Evolutionary conservation across 2,113 vertebrate genomes (phyloP), one percentile per base, ranked within the genome.

Genomic region (Albula glossodonta): DNA sequence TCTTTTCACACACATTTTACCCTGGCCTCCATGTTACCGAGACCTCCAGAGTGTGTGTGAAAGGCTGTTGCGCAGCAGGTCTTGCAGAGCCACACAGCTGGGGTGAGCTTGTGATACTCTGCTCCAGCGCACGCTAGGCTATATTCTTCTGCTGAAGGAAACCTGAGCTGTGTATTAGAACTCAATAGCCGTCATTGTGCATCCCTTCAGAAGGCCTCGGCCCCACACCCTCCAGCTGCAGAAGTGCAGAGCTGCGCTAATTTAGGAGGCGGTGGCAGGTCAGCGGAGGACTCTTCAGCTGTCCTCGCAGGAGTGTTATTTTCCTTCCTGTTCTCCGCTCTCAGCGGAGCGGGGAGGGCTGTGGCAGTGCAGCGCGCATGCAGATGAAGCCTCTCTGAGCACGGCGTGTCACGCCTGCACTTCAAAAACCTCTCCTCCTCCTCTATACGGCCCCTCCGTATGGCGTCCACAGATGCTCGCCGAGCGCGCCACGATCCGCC

Each of bases 381-480:
- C 51, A 80, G 80, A 83, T 19, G 78, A 52, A 60, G 57, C 80
- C 66, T 13, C 51, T 22, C 60, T 31, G 78, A 31, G 56, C 31
- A 31, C 22, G 31, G n/a, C 6, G 5, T 51, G 53, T 48, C 80
- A 80, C 80, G 52, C 88, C 86, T 87, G 81, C 56, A 77, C 87
- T 90, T 89, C 80, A 88, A 89, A 84, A 86, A 85, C 87, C 83
- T 48, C 49, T 52, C 85, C 78, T 51, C n/a, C 50, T 85, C 86
- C 84, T 81, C 84, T 85, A 85, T 88, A 53, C 66, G 81, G 51
- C 66, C 51, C 60, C 51, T 79, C 87, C 90, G 88, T 88, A 91
- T 89, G 87, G 88, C 51, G 84, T 8, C 48, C 77, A 66, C 87
- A 90, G 88, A 89, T 89, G 89, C 87, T 79, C 11, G 12, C 41